These are phyloP conservation scores for Ovis canadensis DNA, from an alignment of 2,113 vertebrate genomes.

Conservation along the genomic window DNA sequence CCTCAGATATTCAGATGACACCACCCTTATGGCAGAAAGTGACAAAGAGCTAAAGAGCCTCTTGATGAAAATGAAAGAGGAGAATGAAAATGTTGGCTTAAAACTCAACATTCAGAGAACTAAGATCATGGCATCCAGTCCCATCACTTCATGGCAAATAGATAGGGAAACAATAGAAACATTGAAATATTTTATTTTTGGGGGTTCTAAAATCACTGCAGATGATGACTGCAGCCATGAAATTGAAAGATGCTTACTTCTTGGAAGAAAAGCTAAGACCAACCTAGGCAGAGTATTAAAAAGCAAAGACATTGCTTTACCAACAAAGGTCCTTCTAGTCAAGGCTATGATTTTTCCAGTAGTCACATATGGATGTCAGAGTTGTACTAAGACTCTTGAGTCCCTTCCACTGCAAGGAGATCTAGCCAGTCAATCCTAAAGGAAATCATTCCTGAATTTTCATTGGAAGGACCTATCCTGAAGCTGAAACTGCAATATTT, in stretches of 20 bases:
- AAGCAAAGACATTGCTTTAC: neutral
- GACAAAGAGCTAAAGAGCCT: neutral
- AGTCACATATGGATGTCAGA: neutral
- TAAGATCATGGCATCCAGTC: neutral
- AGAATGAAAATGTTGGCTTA: neutral
- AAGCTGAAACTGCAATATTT: neutral
- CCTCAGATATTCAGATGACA: neutral
- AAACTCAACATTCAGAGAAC: neutral
- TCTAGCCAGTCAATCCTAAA: neutral
- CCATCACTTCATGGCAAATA: neutral
- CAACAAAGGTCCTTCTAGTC: neutral
- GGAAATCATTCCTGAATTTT: neutral
- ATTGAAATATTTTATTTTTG: neutral
- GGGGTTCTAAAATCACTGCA: neutral
- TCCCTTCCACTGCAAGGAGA: neutral
- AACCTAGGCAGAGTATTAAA: neutral
- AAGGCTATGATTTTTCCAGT: neutral
- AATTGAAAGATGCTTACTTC: neutral
- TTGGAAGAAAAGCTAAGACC: neutral
- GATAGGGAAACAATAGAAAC: neutral
- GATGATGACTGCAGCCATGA: neutral
- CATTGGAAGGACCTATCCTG: neutral
- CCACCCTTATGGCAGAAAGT: neutral
- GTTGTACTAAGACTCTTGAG: neutral
- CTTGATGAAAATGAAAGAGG: neutral